A percentile compares a stretch with the other conserved stretches of the same genome.
Evolutionary conservation across 2,888 invertebrate genomes (phyloP).

Genomic region (Cataglyphis albicans): DNA sequence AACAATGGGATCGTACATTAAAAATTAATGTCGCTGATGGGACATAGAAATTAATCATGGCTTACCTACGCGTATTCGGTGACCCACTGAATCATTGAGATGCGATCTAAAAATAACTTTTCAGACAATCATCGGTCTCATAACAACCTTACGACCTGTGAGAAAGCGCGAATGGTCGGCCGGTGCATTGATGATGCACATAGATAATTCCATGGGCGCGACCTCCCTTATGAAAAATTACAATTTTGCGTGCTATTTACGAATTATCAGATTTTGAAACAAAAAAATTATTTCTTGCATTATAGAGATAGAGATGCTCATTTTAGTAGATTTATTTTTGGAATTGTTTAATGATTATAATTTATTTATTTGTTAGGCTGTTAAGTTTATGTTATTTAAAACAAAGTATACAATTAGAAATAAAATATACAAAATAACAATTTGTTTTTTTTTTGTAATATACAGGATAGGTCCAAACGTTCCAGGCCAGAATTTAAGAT

Average conservation of each 20-base stretch:
- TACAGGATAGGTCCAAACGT: too few species aligned
- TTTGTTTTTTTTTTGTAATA: too few species aligned
- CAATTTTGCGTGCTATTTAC: neutral
- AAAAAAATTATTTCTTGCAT: constrained; percentile 9
- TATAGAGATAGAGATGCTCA: neutral
- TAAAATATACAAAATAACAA: too few species aligned
- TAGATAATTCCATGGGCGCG: neutral
- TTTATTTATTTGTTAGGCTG: neutral
- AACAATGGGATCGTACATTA: constrained; percentile 75
- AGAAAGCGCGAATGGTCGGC: constrained; percentile 39
- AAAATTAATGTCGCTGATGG: constrained; percentile 79
- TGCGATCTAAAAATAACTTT: constrained; percentile 63
- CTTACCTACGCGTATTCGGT: constrained; percentile 38
- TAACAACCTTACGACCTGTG: constrained; percentile 32
- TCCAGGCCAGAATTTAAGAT: too few species aligned
- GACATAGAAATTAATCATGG: constrained; percentile 76
- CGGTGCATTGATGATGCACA: constrained; percentile 53
- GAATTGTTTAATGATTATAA: neutral
- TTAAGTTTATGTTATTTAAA: neutral
- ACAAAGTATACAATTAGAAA: neutral
- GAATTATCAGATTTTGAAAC: neutral
- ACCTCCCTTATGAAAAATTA: constrained; percentile 7
- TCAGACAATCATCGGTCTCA: constrained; percentile 62
- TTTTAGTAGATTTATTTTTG: constrained; percentile 14
- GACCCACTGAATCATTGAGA: constrained; percentile 66